Conservation (phyloP, 2,888 invertebrate species). For the Leptopilina drosophilae region DNA sequence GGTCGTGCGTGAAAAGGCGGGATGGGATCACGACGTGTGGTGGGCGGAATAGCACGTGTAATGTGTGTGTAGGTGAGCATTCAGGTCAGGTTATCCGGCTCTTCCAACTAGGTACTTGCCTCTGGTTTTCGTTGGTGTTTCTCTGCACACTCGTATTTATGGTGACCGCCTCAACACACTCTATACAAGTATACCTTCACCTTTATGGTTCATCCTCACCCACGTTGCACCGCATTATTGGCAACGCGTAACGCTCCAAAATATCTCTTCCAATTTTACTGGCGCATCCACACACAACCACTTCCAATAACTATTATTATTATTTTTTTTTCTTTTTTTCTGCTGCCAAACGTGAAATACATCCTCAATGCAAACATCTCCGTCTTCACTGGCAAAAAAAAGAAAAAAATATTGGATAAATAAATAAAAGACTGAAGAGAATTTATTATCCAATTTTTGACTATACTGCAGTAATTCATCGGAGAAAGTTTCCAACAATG, state of each 20-base stretch:
- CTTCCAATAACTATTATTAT: neutral
- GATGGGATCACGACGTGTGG: neutral
- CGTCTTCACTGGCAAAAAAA: constrained; percentile 3
- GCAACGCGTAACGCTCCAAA: constrained; percentile 22
- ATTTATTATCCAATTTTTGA: too few relatives aligned
- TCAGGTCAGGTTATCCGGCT: constrained; percentile 7
- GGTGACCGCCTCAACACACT: constrained; percentile 27
- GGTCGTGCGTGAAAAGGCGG: constrained; percentile 29
- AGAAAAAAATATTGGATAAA: neutral
- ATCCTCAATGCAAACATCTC: constrained; percentile 9
- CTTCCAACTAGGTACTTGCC: constrained; percentile 16
- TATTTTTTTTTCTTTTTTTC: neutral
- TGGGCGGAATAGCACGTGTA: constrained; percentile 30
- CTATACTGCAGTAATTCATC: too few relatives aligned
- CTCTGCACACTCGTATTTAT: constrained; percentile 28
- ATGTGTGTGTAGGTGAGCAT: constrained; percentile 5
- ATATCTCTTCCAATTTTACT: constrained; percentile 23
- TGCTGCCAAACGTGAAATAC: neutral
- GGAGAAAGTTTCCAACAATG: too few relatives aligned
- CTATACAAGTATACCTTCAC: constrained; percentile 7
- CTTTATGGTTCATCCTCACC: constrained; percentile 33
- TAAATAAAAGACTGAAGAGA: too few relatives aligned
- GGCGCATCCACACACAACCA: neutral
- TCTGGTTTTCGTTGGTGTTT: constrained; percentile 28
- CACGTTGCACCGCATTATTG: constrained; percentile 36